Conservation (phyloP, 2,888 invertebrate genomes). For the Luperina testacea region DNA sequence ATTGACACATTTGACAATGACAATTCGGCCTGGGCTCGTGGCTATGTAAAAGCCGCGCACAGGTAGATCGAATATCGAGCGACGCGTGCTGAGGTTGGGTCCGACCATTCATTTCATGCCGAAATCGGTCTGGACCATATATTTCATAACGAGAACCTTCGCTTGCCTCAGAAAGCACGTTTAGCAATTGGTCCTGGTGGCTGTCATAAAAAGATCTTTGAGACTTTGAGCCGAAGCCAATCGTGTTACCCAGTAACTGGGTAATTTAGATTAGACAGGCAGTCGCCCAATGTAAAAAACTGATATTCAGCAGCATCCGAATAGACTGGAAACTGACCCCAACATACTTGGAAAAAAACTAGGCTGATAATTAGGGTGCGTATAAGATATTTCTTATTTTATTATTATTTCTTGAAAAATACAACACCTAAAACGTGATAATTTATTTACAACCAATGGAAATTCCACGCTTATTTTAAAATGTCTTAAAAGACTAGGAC, state of each 20-base stretch:
- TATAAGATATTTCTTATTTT: too few relatives aligned
- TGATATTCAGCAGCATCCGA: not conserved
- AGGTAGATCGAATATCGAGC: not conserved
- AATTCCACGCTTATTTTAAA: not conserved
- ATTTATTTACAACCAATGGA: not conserved
- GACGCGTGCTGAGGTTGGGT: not conserved
- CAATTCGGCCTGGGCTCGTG: not conserved
- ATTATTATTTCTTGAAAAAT: too few relatives aligned
- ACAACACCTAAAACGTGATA: not conserved
- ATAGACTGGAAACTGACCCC: not conserved
- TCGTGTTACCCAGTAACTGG: not conserved
- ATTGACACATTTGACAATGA: too few relatives aligned
- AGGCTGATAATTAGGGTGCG: too few relatives aligned
- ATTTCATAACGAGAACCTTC: not conserved
- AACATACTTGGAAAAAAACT: too few relatives aligned
- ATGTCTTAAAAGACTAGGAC: constrained; percentile 2
- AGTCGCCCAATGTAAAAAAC: not conserved
- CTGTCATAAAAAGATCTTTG: not conserved
- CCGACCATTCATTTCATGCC: not conserved
- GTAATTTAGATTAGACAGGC: not conserved
- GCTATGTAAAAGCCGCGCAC: not conserved
- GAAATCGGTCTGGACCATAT: not conserved
- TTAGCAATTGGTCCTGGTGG: not conserved
- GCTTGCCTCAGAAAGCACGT: not conserved
- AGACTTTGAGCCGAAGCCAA: not conserved